Evolutionary conservation across 2,888 invertebrate species (phyloP).

Genomic region (Sminthurides aquaticus): DNA sequence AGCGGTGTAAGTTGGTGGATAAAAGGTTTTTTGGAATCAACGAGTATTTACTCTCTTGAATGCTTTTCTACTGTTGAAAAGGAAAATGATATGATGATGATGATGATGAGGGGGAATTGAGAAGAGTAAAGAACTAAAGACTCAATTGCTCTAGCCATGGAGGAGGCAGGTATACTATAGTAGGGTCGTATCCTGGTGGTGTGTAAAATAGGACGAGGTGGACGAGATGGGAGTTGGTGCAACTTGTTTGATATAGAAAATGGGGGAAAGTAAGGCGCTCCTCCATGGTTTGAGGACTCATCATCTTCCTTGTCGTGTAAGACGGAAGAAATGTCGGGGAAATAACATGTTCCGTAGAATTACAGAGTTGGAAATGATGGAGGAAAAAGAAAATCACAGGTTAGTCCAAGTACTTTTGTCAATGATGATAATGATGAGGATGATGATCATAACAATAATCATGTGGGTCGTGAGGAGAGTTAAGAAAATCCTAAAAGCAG

Average conservation of each 20-base stretch:
- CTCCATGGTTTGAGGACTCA: too few relatives aligned
- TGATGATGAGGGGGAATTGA: not conserved
- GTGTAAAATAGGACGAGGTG: too few relatives aligned
- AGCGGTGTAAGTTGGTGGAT: not conserved
- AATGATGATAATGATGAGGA: constrained; percentile 27
- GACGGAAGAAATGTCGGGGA: not conserved
- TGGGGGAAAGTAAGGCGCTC: too few relatives aligned
- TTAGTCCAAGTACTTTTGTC: constrained; percentile 25
- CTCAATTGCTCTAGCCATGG: too few relatives aligned
- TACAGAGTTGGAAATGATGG: not conserved
- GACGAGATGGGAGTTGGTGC: too few relatives aligned
- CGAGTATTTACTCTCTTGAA: not conserved
- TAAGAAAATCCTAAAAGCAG: too few relatives aligned
- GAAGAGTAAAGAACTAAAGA: too few relatives aligned
- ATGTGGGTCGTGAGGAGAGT: constrained; percentile 23
- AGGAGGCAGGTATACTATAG: too few relatives aligned
- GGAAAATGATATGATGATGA: not conserved
- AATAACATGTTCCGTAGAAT: not conserved
- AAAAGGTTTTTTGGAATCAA: not conserved
- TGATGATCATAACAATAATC: constrained; percentile 28
- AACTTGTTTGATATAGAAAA: too few relatives aligned
- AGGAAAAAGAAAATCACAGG: constrained; percentile 22
- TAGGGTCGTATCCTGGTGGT: too few relatives aligned
- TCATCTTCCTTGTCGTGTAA: too few relatives aligned
- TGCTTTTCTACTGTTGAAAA: not conserved